Base-by-base conservation (phyloP, 2,888 invertebrate species). In the Taphrorychus bicolor region DNA sequence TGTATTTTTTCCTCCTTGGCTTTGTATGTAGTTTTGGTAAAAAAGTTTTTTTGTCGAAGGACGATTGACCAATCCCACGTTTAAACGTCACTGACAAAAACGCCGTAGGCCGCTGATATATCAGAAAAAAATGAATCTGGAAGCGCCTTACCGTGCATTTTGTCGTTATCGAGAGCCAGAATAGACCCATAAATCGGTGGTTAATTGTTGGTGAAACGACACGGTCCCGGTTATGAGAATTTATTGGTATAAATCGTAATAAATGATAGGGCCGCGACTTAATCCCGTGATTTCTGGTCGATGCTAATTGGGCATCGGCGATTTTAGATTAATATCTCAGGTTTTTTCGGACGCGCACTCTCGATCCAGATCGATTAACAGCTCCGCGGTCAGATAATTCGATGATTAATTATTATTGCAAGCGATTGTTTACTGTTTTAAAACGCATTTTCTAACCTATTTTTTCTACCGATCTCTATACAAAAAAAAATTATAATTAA, bases 191-290 rank as follows among this genome's bases (percentile, higher is more conserved):
- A 81, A 81, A 81, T 81, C 77, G 73, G 69, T 70, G 73, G 75
- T 79, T 82, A 82, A 82, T 82, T 82, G 79, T 81, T 81, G 80
- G 77, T 80, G 81, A 82, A 80, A 81, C 79, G 77, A 72, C 73
- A 76, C 74, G 73, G 74, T 71, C 78, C 74, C 74, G 75, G 75
- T 73, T 76, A 74, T 75, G 73, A 74, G 77, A 76, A 80, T 80
- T 79, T 80, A 80, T 77, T 75, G 73, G 73, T 73, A 75, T 78
- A 79, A 80, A 77, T 79, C 78, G 78, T 79, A 75, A 79, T 80
- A 79, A 79, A 80, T 79, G 79, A 78, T 79, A 77, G 79, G 76
- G 77, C 76, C 79, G 77, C 74, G 73, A 76, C 75, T 78, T 80
- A 80, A 80, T 80, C 80, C 79, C 72, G 74, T 78, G 79, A 80